Evolutionary conservation across 2,113 vertebrate species (phyloP).

Genomic region (Eretmochelys imbricata): DNA sequence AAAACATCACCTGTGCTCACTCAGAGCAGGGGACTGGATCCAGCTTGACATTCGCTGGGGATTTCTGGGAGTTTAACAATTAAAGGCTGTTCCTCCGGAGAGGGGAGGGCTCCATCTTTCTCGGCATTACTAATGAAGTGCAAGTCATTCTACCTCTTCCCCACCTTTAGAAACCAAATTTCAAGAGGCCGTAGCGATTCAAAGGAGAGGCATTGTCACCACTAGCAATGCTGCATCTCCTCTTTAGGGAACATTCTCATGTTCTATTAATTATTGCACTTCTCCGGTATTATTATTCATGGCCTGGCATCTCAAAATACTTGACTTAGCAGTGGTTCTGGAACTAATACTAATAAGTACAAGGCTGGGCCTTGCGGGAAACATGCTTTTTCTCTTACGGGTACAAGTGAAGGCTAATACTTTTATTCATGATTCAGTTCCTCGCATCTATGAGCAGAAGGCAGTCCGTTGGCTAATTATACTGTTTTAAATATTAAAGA

Average conservation of each 20-base stretch:
- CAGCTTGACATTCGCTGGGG: conserved; percentile 25
- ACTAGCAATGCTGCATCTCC: conserved; percentile 52
- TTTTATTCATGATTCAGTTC: conserved; percentile 23
- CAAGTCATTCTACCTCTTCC: conserved; percentile 74
- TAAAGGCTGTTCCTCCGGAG: conserved; percentile 65
- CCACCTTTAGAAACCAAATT: conserved; percentile 79
- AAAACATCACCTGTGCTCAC: conserved; percentile 52
- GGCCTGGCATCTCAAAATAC: conserved; percentile 75
- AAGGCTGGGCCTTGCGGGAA: conserved; percentile 37
- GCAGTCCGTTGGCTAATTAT: neutral
- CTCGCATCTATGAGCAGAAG: neutral
- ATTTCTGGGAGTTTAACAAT: conserved; percentile 72
- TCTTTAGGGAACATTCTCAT: conserved; percentile 78
- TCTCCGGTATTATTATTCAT: conserved; percentile 79
- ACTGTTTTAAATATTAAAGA: neutral
- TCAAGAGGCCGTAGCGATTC: conserved; percentile 76
- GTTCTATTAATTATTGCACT: conserved; percentile 81
- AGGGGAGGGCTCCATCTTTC: conserved; percentile 49
- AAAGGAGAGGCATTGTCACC: conserved; percentile 68
- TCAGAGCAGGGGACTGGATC: conserved; percentile 1
- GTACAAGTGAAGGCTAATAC: neutral
- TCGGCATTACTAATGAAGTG: conserved; percentile 72
- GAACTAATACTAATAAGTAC: conserved; percentile 80
- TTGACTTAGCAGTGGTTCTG: conserved; percentile 77
- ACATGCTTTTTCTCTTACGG: neutral